Conservation (phyloP, 1,140 invertebrate genomes). For the Gryllus bimaculatus region DNA sequence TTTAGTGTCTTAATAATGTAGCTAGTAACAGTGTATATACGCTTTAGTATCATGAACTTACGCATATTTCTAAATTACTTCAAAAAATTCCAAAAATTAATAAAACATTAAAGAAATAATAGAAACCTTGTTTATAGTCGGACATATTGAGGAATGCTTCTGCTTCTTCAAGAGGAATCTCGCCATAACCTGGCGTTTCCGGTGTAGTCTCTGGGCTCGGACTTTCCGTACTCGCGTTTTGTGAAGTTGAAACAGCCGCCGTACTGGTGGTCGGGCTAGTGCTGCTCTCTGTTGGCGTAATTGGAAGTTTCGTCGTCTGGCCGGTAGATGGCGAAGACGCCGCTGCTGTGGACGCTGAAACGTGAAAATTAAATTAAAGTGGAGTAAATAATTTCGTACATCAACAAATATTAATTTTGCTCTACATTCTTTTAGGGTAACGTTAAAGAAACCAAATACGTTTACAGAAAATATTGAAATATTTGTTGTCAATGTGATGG, state of each 20-base stretch:
- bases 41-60: no score
- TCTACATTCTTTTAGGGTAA: no score
- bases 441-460: no score
- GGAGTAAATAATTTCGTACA: no score
- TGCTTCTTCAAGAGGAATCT: background rate
- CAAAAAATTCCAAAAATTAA: no score
- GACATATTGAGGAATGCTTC: background rate
- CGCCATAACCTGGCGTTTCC: background rate
- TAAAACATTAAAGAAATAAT: no score
- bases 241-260: background rate
- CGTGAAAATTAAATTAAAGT: background rate
- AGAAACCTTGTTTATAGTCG: background rate
- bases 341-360: background rate
- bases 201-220: background rate
- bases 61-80: no score
- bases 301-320: background rate
- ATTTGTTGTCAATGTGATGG: no score
- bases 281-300: background rate
- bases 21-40: no score
- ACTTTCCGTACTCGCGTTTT: background rate
- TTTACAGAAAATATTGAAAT: no score
- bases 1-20: no score
- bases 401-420: no score
- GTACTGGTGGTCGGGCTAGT: background rate
- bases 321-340: background rate